Percentiles rank a stretch among this genome's conserved stretches.
Conservation (phyloP, 2,113 vertebrate species). For the Gnathochromis pfefferi region DNA sequence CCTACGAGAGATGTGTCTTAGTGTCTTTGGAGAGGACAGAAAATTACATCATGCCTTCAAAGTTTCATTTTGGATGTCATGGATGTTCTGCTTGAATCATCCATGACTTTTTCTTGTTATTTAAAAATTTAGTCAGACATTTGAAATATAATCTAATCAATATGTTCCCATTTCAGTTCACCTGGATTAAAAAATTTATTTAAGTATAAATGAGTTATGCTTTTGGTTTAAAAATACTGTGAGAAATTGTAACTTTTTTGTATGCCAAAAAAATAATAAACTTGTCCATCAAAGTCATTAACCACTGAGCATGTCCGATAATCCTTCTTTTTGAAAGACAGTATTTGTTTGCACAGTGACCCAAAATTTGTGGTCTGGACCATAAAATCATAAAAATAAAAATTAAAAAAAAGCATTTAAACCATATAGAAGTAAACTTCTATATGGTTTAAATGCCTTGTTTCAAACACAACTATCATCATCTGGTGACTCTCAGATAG, state of each 20-base stretch:
- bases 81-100: not conserved
- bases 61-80: not conserved
- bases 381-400: not conserved
- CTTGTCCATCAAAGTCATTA: not conserved
- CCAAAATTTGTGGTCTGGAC: not conserved
- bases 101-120: not conserved
- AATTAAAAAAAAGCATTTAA: not conserved
- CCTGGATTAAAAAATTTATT: not conserved
- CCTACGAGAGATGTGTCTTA: not conserved
- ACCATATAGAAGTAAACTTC: no score
- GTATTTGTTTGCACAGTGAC: not conserved
- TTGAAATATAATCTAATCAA: not conserved
- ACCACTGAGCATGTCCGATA: not conserved
- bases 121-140: not conserved
- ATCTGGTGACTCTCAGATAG: not conserved
- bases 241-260: conserved; percentile 7
- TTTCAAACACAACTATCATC: not conserved
- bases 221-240: not conserved
- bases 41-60: not conserved
- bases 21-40: not conserved
- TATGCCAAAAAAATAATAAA: not conserved
- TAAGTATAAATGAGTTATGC: not conserved
- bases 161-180: conserved; percentile 5
- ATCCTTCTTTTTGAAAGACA: not conserved
- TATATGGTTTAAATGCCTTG: not conserved